A percentile compares a stretch with the other conserved stretches of the same genome.
These are phyloP conservation scores for Naja naja DNA, from an alignment of 2,113 vertebrate species.

Conservation along the genomic window DNA sequence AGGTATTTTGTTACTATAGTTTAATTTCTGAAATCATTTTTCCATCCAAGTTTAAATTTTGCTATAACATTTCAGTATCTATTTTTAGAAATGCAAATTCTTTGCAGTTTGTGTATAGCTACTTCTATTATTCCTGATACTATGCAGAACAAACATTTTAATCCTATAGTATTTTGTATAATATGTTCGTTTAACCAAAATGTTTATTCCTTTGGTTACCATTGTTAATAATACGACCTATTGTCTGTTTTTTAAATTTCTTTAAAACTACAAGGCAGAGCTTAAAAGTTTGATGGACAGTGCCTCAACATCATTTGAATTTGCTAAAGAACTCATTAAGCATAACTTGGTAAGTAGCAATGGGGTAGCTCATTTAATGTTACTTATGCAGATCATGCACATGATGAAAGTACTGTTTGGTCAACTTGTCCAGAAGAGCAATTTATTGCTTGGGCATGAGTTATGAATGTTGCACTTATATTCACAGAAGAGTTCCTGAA, in stretches of 20 bases:
- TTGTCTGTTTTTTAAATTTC: not conserved
- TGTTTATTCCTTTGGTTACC: not conserved
- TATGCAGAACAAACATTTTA: not conserved
- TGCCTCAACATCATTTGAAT: constrained; percentile 91
- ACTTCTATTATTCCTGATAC: constrained; percentile 5
- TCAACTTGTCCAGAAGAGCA: not conserved
- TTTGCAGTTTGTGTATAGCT: not conserved
- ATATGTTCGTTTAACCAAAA: not conserved
- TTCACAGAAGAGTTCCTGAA: not conserved
- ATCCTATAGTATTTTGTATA: not conserved
- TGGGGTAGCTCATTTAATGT: not conserved
- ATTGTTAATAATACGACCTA: not conserved
- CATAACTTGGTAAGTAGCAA: constrained; percentile 88
- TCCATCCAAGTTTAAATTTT: constrained; percentile 14
- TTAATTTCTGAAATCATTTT: constrained; percentile 31
- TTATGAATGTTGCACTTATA: not conserved
- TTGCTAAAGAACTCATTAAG: constrained; percentile 95
- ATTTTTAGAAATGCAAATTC: constrained; percentile 1
- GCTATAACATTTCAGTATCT: constrained; percentile 5
- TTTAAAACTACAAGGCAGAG: constrained; percentile 77
- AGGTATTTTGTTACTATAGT: constrained; percentile 74
- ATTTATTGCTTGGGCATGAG: not conserved
- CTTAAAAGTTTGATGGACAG: constrained; percentile 92
- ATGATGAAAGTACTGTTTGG: not conserved
- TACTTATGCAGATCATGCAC: not conserved